phyloP scores from a whole-genome alignment of 1,140 invertebrate genomes.

The Octopus sinensis region DNA sequence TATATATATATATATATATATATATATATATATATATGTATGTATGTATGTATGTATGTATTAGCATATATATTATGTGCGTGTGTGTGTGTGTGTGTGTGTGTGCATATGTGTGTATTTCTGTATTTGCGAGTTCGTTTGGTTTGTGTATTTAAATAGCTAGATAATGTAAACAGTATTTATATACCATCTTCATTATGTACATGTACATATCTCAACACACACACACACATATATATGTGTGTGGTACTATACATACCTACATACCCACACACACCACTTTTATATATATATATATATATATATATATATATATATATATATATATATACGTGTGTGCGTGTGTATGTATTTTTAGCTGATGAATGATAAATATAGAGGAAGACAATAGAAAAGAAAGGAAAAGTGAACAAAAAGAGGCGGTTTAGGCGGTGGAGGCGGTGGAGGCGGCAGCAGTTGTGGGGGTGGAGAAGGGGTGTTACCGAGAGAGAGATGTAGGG shows the following conservation, averaged over 20 bases:
- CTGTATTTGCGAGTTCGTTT: too few relatives aligned
- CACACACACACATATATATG: not conserved
- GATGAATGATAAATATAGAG: not conserved
- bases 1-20: constrained; percentile 2
- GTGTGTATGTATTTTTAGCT: not conserved
- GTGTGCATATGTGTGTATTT: not conserved
- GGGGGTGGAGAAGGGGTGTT: too few relatives aligned
- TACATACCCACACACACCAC: not conserved
- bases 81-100: not conserved
- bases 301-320: not conserved
- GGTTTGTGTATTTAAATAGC: too few relatives aligned
- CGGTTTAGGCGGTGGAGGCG: too few relatives aligned
- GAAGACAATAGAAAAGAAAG: not conserved
- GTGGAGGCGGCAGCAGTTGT: too few relatives aligned
- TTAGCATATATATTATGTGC: not conserved
- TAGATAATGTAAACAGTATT: too few relatives aligned
- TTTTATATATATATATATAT: not conserved
- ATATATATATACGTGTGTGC: not conserved
- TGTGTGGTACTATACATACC: not conserved
- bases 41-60: too few relatives aligned
- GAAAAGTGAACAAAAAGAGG: not conserved
- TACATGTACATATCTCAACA: not conserved
- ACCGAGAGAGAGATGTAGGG: too few relatives aligned
- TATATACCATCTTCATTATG: too few relatives aligned
- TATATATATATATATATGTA: constrained; percentile 10